Evolutionary conservation across 2,888 invertebrate species (phyloP), one percentile per base, ranked within the genome.

Genomic region (Phaedon cochleariae): DNA sequence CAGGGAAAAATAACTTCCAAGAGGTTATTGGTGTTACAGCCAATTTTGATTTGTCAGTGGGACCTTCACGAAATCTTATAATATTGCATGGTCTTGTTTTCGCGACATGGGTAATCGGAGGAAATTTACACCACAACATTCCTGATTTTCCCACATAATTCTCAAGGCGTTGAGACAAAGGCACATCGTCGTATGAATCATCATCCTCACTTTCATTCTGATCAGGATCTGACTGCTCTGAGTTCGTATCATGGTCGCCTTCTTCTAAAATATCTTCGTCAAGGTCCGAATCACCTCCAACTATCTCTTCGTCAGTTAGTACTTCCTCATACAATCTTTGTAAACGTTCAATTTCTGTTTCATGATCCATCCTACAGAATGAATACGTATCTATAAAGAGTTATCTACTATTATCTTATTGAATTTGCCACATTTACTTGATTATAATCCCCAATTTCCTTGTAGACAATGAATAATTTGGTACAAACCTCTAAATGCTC

Each of bases 251-350:
- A 48, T 59, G 48, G 59, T 59, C 48, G 59, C 46, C 45, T 59
- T 59, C 59, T 59, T 59, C 59, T 37, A 59, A 20, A 59, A 59
- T 48, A 59, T 59, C 3, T 59, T 59, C 59, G 18, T 59, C 59
- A 1, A 22, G 49, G 48, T 49, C 41, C 49, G 59, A 59, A 48
- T 59, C 59, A 49, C 26, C 49, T 59, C 59, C 59, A 48, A 59
- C 49, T 59, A 49, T 22, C 46, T 59, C 46, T 49, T 59, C 29
- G 48, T 59, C 26, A 45, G 59, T 48, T 15, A 12, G 10, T 59
- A 59, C 22, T 59, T 59, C 1, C 49, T 59, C 59, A 49, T 58
- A 37, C 58, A 58, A 58, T 45, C 58, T 46, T 58, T 58, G 58
- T 58, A 58, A 26, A 45, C 41, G 1, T 45, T 41, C 15, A 10